phyloP scores from a whole-genome alignment of 2,888 invertebrate genomes.

The Dryocosmus kuriphilus region DNA sequence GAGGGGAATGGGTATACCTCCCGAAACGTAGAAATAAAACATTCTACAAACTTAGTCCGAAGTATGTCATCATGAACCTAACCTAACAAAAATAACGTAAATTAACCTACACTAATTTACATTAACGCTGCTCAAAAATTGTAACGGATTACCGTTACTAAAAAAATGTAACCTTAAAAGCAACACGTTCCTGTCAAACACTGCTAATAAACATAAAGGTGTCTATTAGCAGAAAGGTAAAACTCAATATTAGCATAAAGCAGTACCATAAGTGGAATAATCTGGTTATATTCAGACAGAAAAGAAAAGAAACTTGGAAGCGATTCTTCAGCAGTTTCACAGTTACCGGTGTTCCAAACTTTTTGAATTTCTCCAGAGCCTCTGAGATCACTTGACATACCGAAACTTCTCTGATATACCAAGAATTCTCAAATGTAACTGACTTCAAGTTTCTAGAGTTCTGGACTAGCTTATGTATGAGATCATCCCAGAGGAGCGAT shows the following conservation, averaged over 20 bases:
- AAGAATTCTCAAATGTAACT: conserved; percentile 16
- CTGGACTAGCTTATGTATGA: conserved; percentile 10
- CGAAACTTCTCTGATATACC: conserved; percentile 7
- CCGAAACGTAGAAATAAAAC: no score
- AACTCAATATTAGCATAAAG: neutral
- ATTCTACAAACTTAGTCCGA: no score
- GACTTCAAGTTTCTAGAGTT: no score
- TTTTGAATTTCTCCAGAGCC: conserved; percentile 19
- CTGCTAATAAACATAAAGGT: neutral
- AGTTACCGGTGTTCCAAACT: conserved; percentile 3
- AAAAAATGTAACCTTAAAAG: no score
- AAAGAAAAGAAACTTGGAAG: neutral
- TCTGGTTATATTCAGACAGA: neutral
- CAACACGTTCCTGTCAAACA: no score
- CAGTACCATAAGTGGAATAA: neutral
- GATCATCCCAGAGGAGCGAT: conserved; percentile 15
- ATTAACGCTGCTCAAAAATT: no score
- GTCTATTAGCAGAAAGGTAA: neutral
- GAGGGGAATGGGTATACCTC: no score
- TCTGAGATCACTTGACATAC: conserved; percentile 7
- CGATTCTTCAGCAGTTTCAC: neutral
- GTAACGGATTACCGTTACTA: no score
- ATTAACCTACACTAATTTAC: no score
- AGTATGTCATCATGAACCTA: no score
- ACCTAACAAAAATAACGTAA: no score